Evolutionary conservation across 1,140 invertebrate species (phyloP).

Genomic region (Pogonomyrmex barbatus): DNA sequence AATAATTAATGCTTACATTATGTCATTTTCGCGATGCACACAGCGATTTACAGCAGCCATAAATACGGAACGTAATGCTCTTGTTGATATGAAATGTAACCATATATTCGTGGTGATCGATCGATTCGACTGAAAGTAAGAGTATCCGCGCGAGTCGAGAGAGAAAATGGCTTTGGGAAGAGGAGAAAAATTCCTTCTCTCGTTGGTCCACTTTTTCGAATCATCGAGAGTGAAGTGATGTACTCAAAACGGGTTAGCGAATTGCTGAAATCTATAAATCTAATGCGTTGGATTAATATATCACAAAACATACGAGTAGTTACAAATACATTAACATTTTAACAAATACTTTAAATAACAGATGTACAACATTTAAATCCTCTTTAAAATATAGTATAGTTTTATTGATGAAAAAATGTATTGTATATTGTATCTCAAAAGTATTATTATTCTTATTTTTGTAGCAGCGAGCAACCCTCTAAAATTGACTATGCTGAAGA

Average conservation of each 20-base stretch:
- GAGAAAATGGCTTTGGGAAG: conserved; percentile 41
- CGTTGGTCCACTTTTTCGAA: conserved; percentile 57
- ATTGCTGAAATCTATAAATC: conserved; percentile 13
- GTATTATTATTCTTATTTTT: not conserved
- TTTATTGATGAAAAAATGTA: not conserved
- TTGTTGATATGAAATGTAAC: not conserved
- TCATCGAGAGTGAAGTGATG: conserved; percentile 42
- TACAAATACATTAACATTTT: not conserved
- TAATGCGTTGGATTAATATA: not conserved
- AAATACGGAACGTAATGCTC: conserved; percentile 44
- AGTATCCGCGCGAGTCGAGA: conserved; percentile 50
- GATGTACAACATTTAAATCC: not conserved
- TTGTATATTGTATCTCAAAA: not conserved
- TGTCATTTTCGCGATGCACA: not conserved
- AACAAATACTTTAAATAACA: not conserved
- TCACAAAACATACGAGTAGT: not conserved
- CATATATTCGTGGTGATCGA: conserved; percentile 23
- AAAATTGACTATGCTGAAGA: conserved; percentile 25
- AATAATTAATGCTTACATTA: conserved; percentile 23
- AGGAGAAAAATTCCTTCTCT: conserved; percentile 24
- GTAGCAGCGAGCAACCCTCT: not conserved
- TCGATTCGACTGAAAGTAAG: conserved; percentile 50
- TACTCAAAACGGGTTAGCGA: conserved; percentile 23
- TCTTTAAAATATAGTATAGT: not conserved
- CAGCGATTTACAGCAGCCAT: not conserved